A percentile compares a stretch with the other conserved stretches of the same genome.
Evolutionary conservation across 1,140 invertebrate genomes (phyloP).

Genomic region (Saccostrea echinata): DNA sequence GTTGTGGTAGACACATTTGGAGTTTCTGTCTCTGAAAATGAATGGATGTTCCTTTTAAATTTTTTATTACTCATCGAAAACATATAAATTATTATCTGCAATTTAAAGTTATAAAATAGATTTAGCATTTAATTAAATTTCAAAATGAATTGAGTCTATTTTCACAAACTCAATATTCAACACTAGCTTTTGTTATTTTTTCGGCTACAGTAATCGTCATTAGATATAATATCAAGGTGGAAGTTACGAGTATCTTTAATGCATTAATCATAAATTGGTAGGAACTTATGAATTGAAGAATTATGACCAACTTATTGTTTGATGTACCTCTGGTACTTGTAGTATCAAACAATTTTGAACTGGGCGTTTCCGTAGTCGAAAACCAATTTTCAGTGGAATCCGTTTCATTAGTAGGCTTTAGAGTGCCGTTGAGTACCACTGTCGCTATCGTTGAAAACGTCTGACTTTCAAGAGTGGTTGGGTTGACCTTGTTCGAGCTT

Average conservation of each 20-base stretch:
- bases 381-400: not conserved
- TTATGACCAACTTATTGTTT: not conserved
- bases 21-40: not conserved
- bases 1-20: not conserved
- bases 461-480: not conserved
- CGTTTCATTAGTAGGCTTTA: not conserved
- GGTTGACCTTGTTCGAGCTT: not conserved
- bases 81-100: no score
- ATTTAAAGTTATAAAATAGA: no score
- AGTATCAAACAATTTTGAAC: not conserved
- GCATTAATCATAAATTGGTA: not conserved
- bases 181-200: no score
- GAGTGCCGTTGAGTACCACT: not conserved
- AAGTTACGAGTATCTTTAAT: not conserved
- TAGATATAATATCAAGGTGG: not conserved
- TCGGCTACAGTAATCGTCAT: not conserved
- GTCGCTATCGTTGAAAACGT: not conserved
- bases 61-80: no score
- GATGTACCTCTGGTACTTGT: constrained; percentile 1
- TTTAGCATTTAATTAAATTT: no score
- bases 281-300: not conserved
- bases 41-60: no score
- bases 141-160: no score
- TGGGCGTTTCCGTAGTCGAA: not conserved
- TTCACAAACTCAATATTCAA: no score